Evolutionary conservation across 2,113 vertebrate species (phyloP), one percentile per base, ranked within the genome.

Genomic region (Leucoraja erinaceus): DNA sequence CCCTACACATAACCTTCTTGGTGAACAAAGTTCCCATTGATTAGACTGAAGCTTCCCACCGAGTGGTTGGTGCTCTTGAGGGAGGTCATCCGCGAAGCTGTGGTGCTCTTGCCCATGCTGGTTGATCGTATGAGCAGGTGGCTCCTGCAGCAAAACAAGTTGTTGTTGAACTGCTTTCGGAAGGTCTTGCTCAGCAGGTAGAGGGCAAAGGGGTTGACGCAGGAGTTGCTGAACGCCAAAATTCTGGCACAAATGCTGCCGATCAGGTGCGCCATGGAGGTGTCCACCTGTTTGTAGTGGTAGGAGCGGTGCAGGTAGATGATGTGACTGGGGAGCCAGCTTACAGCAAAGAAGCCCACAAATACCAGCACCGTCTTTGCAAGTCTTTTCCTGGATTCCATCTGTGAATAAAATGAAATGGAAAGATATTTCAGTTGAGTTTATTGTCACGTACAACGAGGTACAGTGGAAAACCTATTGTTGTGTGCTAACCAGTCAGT

Each of bases 291-390:
- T 0, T 97, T 97, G 94, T 99, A 99, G 95, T 98, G 97, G 95
- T 98, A 99, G 93, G 98, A 99, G 6, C 98, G 98, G 93, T 99
- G 99, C 47, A 99, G 94, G 95, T 99, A 99, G 95, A 99, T 97
- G 93, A 98, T 33, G 0, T 99, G 99, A 93, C 96, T 99, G 78
- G 98, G 98, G 14, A 99, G 98, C 99, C 98, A 99, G 94, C 98
- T 99, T 68, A 99, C 95, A 16, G 99, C 98, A 28, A 99, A 99
- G 94, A 99, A 97, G 83, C 95, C 97, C 91, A 99, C 98, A 9
- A 99, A 99, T 94, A 99, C 98, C 94, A 99, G 96, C 16, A 99
- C 98, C 0, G 97, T 99, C 95, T 97, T 99, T 93, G 99, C 98
- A 83, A 99, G 96, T 4, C 98, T 97, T 95, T 98, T 99, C 38